Base-by-base conservation (phyloP, 2,888 invertebrate genomes). In the Alloscopus bannaensis region DNA sequence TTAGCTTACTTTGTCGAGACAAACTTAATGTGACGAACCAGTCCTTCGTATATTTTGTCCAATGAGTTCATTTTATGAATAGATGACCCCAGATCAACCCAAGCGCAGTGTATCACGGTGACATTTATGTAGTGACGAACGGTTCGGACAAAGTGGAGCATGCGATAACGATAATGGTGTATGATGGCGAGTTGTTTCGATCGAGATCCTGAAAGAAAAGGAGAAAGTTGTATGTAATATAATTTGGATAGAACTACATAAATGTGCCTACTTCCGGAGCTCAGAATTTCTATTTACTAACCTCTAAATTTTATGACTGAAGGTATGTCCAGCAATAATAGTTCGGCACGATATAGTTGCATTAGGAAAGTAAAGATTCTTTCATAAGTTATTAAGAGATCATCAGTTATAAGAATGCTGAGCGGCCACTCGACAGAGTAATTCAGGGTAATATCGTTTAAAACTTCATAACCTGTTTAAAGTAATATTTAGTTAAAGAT, bases 401-500 rank as follows among this genome's bases (percentile, higher is more conserved):
- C 93, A 0, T 91, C 91, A 6, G 93, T 94, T 68, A 95, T 88
- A 68, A 95, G 90, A 47, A 95, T 92, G 88, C 94, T 95, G 0
- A 95, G 87, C 0, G 95, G 95, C 95, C 95, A 95, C 2, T 90
- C 88, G 11, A 94, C 91, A 13, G 91, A 90, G 87, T 94, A 95
- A 1, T 92, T 91, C 2, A 95, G 88, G 0, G 92, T 92, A 0
- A 95, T 88, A 84, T 92, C 92, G 47, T 92, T 91, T 8, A 95
- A 87, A 0, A 92, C 92, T 40, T 81, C 70, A 52, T 70, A 76
- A 4, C 20, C 73, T 73, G 36, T n/a, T n/a, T n/a, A n/a, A n/a
- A n/a, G n/a, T n/a, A n/a, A n/a, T n/a, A n/a, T n/a, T n/a, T n/a
- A n/a, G n/a, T n/a, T n/a, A n/a, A n/a, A n/a, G n/a, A n/a, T n/a